Evolutionary conservation across 2,888 invertebrate genomes (phyloP), one percentile per base, ranked within the genome.

Genomic region (Fragum whitleyi): DNA sequence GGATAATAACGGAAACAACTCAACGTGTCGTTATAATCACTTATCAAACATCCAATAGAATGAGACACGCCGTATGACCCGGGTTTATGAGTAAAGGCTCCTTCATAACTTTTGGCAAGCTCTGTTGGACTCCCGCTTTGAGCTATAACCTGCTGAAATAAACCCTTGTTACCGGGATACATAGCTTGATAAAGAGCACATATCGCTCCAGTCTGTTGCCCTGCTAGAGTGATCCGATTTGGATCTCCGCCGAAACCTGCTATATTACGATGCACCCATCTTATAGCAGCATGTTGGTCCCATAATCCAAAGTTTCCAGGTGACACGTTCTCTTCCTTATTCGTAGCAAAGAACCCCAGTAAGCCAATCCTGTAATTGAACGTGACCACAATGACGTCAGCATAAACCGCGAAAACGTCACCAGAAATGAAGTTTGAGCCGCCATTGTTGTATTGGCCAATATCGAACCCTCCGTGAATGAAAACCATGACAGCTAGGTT

Each of bases 171-270:
- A 7, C 47, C 67, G 11, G 67, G 42, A 28, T 67, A 42, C 67
- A 67, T 67, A 0, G 67, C 67, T 28, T 67, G 67, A 67, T 67
- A 67, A 23, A 67, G 23, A 9, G 42, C 67, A 23, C 67, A 67
- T 5, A 67, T 42, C 9, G 67, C 67, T n/a, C 67, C 67, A 26
- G 67, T 67, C 23, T 67, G 67, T 21, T 67, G 67, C 11, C 67
- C 67, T 36, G 47, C 67, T 16, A 67, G 42, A 21, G 67, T 47
- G n/a, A 67, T 39, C 21, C 28, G n/a, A 67, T 47, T 26, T 26
- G 42, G 42, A 26, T 47, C 47, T 6, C 67, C 67, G 11, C 67
- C 67, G 36, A 67, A 67, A 23, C 42, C 23, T 21, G 21, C 26
- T 6, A 67, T 67, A 47, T 42, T 1, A 11, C 26, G 21, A 28